Evolutionary conservation across 2,113 vertebrate genomes (phyloP).

Genomic region (Phrynocephalus versicolor): DNA sequence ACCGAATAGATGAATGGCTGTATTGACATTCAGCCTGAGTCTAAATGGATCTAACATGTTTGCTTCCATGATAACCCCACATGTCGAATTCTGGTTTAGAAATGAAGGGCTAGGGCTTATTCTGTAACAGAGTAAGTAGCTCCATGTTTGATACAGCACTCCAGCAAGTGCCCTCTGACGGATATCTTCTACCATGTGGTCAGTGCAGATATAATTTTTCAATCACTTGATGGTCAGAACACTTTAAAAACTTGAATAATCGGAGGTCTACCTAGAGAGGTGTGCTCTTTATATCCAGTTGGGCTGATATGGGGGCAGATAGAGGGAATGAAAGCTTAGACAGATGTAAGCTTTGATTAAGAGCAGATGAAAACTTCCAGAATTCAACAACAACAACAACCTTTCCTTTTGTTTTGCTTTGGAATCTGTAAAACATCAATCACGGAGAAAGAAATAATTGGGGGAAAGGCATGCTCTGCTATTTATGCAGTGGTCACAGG

Average conservation of each 20-base stretch:
- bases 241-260: neutral
- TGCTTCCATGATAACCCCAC: neutral
- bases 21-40: neutral
- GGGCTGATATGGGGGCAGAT: neutral
- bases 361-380: neutral
- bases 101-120: neutral
- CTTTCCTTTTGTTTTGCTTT: neutral
- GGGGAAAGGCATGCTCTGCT: neutral
- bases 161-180: too few relatives aligned
- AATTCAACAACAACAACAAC: neutral
- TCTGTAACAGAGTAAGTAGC: too few relatives aligned
- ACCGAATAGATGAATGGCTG: too few relatives aligned
- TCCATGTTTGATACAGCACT: neutral
- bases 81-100: neutral
- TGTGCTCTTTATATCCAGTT: neutral
- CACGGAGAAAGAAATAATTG: neutral
- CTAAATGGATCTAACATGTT: neutral
- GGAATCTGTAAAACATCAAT: neutral
- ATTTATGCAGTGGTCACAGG: conserved; percentile 41
- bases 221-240: neutral
- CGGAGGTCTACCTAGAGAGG: neutral
- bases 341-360: neutral
- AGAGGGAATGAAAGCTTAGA: neutral
- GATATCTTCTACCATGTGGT: too few relatives aligned
- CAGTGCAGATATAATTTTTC: neutral